Conservation (phyloP, 2,888 invertebrate genomes). For the Celastrina argiolus region DNA sequence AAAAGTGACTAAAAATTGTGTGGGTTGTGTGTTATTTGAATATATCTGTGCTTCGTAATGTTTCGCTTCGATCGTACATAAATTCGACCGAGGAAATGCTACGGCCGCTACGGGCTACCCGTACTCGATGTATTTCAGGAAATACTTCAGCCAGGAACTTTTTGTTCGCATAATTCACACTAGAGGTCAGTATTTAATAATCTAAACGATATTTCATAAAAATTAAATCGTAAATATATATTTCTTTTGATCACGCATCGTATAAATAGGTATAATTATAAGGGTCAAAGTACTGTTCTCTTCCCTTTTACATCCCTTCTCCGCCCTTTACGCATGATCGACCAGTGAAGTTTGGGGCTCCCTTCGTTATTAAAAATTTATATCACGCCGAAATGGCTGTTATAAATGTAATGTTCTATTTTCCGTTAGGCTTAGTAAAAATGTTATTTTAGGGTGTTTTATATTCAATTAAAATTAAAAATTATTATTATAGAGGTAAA, state of each 20-base stretch:
- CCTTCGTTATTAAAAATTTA: constrained; percentile 27
- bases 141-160: constrained; percentile 72
- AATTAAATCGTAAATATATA: constrained; percentile 27
- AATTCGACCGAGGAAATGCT: constrained; percentile 58
- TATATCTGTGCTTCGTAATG: constrained; percentile 53
- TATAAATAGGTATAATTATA: constrained; percentile 44
- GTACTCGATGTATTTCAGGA: constrained; percentile 71
- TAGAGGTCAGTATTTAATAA: constrained; percentile 70
- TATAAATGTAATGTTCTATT: neutral
- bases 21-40: constrained; percentile 54
- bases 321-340: constrained; percentile 78
- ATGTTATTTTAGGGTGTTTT: neutral
- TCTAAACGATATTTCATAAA: constrained; percentile 33
- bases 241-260: constrained; percentile 21
- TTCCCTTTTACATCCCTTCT: constrained; percentile 76
- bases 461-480: no score
- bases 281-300: constrained; percentile 72
- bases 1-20: constrained; percentile 44
- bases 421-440: neutral
- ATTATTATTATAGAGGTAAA: no score
- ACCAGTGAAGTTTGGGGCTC: constrained; percentile 75
- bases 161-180: constrained; percentile 69
- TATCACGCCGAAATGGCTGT: neutral
- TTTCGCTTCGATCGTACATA: constrained; percentile 68
- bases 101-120: constrained; percentile 42